Conservation (phyloP, 2,888 invertebrate species). For the Aethes cnicana region DNA sequence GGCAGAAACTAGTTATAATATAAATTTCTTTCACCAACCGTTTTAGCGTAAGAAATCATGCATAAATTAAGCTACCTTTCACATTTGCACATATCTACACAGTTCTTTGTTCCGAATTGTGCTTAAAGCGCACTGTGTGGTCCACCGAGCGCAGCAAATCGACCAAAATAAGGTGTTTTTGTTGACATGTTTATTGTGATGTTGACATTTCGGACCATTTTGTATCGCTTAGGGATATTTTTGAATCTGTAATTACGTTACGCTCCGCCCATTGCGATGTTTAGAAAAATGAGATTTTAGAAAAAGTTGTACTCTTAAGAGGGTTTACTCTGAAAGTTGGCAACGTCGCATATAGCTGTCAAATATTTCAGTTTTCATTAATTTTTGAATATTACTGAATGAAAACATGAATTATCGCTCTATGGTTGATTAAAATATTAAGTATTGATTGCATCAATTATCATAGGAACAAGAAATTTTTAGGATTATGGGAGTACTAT, state of each 20-base stretch:
- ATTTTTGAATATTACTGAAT: no score
- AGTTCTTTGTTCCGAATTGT: slow-evolving; percentile 35
- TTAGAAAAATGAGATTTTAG: background rate
- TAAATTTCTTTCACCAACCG: background rate
- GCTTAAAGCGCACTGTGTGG: slow-evolving; percentile 49
- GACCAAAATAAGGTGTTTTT: slow-evolving; percentile 45
- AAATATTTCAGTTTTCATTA: no score
- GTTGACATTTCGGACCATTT: slow-evolving; percentile 36
- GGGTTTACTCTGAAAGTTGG: background rate
- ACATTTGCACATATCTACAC: no score
- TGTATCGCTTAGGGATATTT: slow-evolving; percentile 34
- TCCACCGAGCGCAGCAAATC: slow-evolving; percentile 48
- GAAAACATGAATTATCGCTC: no score
- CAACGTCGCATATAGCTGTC: no score
- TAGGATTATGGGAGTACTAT: no score
- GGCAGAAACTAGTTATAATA: background rate
- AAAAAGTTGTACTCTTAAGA: slow-evolving; percentile 7
- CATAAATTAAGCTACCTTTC: no score
- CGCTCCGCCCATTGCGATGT: slow-evolving; percentile 18
- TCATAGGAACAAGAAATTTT: no score
- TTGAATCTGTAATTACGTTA: slow-evolving; percentile 24
- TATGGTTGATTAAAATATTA: no score
- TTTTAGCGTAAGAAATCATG: no score
- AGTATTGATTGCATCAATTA: no score
- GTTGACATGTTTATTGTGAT: slow-evolving; percentile 44